These are phyloP conservation scores for Ptyas mucosa DNA, from an alignment of 2,113 vertebrate species.

Conservation along the genomic window DNA sequence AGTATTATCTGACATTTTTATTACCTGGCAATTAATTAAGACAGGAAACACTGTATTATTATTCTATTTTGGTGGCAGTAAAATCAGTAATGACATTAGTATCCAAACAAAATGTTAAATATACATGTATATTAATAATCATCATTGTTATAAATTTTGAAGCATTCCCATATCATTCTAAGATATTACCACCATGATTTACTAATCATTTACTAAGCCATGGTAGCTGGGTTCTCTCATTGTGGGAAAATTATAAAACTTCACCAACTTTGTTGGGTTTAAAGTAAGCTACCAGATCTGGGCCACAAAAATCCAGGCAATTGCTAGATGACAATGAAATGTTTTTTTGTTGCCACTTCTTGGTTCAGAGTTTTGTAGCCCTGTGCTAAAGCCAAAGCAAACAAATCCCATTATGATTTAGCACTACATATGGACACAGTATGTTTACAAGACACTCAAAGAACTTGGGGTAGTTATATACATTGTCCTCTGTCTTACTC, in stretches of 20 bases:
- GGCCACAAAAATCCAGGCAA: not conserved
- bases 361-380: not conserved
- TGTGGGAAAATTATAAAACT: not conserved
- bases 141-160: not conserved
- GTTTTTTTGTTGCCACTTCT: not conserved
- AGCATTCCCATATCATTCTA: not conserved
- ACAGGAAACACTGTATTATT: not conserved
- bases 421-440: not conserved
- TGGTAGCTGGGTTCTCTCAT: not conserved
- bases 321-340: not conserved
- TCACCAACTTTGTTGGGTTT: not conserved
- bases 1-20: not conserved
- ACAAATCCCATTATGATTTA: not conserved
- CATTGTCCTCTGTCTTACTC: not conserved
- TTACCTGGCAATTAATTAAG: not conserved
- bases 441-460: not conserved
- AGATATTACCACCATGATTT: not conserved
- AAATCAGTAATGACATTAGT: not conserved
- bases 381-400: not conserved
- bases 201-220: not conserved
- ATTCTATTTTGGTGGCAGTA: not conserved
- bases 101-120: not conserved
- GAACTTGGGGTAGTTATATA: not conserved
- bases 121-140: not conserved
- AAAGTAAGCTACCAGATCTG: not conserved